phyloP scores from a whole-genome alignment of 2,888 invertebrate species.

The Folsomia candida region DNA sequence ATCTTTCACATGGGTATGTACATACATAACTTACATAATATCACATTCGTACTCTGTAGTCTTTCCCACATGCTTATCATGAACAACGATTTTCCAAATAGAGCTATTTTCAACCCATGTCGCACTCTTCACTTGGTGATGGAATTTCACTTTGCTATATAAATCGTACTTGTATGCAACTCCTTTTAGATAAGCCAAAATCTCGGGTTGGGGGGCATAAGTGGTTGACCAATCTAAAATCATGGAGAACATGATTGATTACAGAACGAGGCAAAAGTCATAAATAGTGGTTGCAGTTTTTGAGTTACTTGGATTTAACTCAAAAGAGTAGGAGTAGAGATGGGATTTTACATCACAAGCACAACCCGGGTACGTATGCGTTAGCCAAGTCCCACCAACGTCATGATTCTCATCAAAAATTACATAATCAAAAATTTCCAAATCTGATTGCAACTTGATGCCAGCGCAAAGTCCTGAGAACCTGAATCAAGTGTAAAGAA shows the following conservation, averaged over 20 bases:
- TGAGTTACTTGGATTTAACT: constrained; percentile 33
- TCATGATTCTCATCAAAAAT: constrained; percentile 38
- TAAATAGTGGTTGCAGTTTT: background rate
- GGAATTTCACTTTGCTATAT: constrained; percentile 34
- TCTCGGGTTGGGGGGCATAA: constrained; percentile 35
- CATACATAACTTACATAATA: background rate
- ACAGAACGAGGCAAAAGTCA: background rate
- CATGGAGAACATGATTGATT: no score
- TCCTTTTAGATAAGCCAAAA: constrained; percentile 32
- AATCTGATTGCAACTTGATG: constrained; percentile 24
- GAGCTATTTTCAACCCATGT: constrained; percentile 33
- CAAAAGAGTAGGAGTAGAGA: constrained; percentile 38
- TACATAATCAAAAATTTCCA: constrained; percentile 21
- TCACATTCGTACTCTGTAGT: background rate
- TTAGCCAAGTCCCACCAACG: constrained; percentile 42
- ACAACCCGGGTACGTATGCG: constrained; percentile 39
- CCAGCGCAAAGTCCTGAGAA: constrained; percentile 39
- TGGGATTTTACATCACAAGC: constrained; percentile 36
- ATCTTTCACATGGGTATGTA: no score
- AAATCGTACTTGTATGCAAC: constrained; percentile 40
- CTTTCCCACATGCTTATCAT: background rate
- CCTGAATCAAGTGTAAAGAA: no score
- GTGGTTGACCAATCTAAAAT: constrained; percentile 41
- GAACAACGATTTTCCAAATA: constrained; percentile 25
- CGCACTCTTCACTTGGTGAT: constrained; percentile 15